Evolutionary conservation across 2,113 vertebrate species (phyloP).

Genomic region (Epinephelus cyanopodus): DNA sequence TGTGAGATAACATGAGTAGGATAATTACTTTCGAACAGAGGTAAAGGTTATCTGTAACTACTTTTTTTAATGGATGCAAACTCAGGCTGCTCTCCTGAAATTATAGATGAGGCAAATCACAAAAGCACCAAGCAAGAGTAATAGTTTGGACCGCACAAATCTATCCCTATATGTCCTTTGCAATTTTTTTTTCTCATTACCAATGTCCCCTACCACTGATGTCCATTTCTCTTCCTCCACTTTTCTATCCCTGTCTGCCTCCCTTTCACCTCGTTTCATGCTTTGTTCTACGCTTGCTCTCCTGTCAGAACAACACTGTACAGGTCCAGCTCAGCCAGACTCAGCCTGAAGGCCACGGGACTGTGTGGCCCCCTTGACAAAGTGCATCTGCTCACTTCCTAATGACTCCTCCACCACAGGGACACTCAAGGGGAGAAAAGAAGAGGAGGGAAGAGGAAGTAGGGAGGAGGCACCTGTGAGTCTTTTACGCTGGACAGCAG

Average conservation of each 20-base stretch:
- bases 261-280: constrained; percentile 12
- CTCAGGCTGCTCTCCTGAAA: constrained; percentile 7
- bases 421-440: constrained; percentile 32
- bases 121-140: neutral
- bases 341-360: constrained; percentile 51
- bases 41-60: constrained; percentile 10
- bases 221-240: constrained; percentile 12
- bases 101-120: neutral
- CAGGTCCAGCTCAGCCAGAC: constrained; percentile 23
- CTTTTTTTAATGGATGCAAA: constrained; percentile 9
- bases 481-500: constrained; percentile 17
- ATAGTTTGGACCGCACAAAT: constrained; percentile 5
- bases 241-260: neutral
- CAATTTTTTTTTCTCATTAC: constrained; percentile 12
- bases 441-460: constrained; percentile 23
- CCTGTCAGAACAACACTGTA: constrained; percentile 31
- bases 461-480: constrained; percentile 28
- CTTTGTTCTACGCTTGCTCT: constrained; percentile 26
- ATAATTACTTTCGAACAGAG: constrained; percentile 35
- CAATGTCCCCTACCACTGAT: neutral
- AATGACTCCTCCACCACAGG: constrained; percentile 65
- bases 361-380: constrained; percentile 61
- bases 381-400: constrained; percentile 66
- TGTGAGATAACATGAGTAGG: constrained; percentile 6
- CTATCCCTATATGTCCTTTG: constrained; percentile 1